Evolutionary conservation across 2,113 vertebrate genomes (phyloP).

Genomic region (Hydrochoerus hydrochaeris): DNA sequence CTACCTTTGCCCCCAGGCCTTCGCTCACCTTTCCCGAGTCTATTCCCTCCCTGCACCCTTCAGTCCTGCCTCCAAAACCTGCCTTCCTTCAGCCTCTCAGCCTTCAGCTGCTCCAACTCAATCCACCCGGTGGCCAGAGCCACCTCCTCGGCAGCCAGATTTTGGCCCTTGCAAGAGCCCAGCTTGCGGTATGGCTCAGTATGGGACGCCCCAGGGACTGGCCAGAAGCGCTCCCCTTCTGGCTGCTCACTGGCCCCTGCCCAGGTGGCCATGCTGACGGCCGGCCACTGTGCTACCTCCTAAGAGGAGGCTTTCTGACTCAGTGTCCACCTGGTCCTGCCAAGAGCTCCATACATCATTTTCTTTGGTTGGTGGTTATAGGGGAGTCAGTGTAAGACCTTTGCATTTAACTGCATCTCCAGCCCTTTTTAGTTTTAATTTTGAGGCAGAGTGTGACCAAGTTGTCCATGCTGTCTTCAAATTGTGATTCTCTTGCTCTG

Average conservation of each 20-base stretch:
- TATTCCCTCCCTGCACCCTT: neutral
- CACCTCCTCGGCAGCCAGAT: neutral
- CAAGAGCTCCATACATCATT: neutral
- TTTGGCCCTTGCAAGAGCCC: neutral
- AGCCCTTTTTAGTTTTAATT: neutral
- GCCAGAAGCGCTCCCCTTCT: rapidly evolving
- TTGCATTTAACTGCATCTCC: neutral
- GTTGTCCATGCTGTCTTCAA: neutral
- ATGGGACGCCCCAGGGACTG: neutral
- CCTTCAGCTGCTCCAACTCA: neutral
- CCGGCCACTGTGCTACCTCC: neutral
- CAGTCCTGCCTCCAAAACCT: neutral
- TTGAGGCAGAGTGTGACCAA: neutral
- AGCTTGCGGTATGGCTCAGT: neutral
- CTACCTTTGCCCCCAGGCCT: neutral
- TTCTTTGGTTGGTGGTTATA: neutral
- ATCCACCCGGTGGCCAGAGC: neutral
- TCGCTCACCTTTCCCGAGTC: neutral
- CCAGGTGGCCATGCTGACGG: rapidly evolving
- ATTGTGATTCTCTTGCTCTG: neutral
- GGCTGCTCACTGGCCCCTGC: neutral
- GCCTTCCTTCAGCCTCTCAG: neutral
- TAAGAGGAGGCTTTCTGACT: neutral
- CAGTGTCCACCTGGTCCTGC: neutral
- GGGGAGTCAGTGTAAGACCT: neutral